Base-by-base conservation (phyloP, 2,888 invertebrate species). In the Colostygia pectinataria region DNA sequence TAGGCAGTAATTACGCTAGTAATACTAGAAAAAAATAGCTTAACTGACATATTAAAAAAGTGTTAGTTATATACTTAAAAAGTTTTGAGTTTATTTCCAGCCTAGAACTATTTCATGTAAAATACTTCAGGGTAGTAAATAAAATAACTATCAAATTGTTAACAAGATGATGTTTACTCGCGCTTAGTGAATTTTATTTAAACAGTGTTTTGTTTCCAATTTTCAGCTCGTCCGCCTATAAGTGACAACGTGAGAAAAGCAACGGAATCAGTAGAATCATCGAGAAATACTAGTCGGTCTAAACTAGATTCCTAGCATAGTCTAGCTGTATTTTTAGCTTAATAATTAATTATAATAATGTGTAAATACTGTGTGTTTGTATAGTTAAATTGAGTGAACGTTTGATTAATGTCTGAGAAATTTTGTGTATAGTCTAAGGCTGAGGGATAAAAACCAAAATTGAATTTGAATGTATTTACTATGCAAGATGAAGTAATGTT, bases 241-340 rank as follows among this genome's bases (percentile, higher is more conserved):
- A 85, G 86, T 55, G 88, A 89, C 57, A 82, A 82, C 29, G 80
- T 79, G 1, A 70, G 67, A 45, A 72, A 57, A 41, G 45, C 37
- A 43, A 69, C 67, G 2, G 71, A 71, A 2, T 77, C 79, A 0
- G 59, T 50, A 4, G 80, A 80, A 53, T 69, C 76, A 1, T 87
- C 89, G 0, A 71, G 83, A 65, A 79, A 81, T 45, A 87, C 86
- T 82, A 88, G 90, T 85, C 89, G 86, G 71, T 77, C 81, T 53
- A 88, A 81, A 68, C 64, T 88, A 66, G 88, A 88, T 50, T 75
- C 84, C 62, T 89, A 88, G 77, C 68, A 50, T 53, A 65, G 28
- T 39, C 18, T 50, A 43, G 38, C 7, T 48, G 39, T 34, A 45
- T 13, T 6, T 20, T 15, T 25, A 23, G 23, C 14, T 23, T 28